phyloP scores from a whole-genome alignment of 2,797 vertebrate genomes.

The Amphiprion clarkii region DNA sequence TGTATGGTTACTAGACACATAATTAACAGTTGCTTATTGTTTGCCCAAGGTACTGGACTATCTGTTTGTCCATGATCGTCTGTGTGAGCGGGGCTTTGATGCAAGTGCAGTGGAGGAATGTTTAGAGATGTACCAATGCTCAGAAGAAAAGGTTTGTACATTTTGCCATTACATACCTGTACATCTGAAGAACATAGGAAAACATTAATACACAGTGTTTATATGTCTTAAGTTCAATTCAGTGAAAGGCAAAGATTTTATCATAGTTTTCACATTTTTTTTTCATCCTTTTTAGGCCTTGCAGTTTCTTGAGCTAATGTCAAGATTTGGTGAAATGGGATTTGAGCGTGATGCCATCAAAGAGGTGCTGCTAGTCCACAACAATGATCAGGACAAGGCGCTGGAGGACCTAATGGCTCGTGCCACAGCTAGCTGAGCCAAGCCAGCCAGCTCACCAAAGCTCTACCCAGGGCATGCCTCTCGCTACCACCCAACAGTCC shows the following conservation, averaged over 20 bases:
- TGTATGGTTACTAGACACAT: background rate
- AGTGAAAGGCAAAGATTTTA: background rate
- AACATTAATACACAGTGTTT: background rate
- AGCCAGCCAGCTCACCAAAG: slow-evolving; percentile 39
- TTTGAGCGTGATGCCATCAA: slow-evolving; percentile 97
- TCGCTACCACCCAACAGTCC: slow-evolving; percentile 63
- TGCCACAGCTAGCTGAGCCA: slow-evolving; percentile 92
- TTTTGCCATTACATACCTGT: background rate
- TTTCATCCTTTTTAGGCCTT: slow-evolving; percentile 86
- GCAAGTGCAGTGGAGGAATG: slow-evolving; percentile 94
- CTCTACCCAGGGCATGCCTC: slow-evolving; percentile 56
- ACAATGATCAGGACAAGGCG: slow-evolving; percentile 95
- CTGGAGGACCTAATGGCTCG: slow-evolving; percentile 97
- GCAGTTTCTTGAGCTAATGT: slow-evolving; percentile 96
- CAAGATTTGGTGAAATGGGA: slow-evolving; percentile 98
- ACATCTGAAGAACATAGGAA: background rate
- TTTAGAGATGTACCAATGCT: slow-evolving; percentile 96
- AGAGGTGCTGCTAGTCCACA: slow-evolving; percentile 94
- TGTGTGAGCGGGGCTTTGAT: slow-evolving; percentile 97
- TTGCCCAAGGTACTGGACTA: slow-evolving; percentile 94
- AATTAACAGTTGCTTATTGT: slow-evolving; percentile 40
- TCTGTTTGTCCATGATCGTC: slow-evolving; percentile 92
- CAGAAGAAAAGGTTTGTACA: slow-evolving; percentile 94
- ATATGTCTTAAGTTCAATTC: background rate
- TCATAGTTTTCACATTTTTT: background rate